Base-by-base conservation (phyloP, 2,797 vertebrate species). In the Clarias pachynema region DNA sequence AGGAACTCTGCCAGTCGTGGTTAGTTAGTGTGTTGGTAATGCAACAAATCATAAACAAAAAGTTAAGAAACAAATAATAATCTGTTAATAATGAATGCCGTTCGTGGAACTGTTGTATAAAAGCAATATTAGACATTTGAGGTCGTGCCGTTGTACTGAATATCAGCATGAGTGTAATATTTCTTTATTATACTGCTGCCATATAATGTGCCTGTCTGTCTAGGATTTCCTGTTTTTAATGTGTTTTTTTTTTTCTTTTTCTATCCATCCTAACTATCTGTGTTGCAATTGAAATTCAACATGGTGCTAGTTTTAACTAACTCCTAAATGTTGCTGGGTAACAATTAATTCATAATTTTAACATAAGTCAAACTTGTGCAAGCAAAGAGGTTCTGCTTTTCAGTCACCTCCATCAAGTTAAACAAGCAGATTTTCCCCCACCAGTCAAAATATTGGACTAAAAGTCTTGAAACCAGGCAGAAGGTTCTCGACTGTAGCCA, bases 401-500 rank as follows among this genome's bases (percentile, higher is more conserved):
- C 18, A 29, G 0, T 15, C 37, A 26, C 40, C 37, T 73, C 12
- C 16, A 31, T 75, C n/a, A 26, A 56, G 49, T 56, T 16, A 56
- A 20, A 29, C 16, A 22, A 31, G 15, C 72, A 26, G 70, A 70
- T 26, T 24, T 70, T 62, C 62, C 16, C 15, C 57, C 37, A 12
- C 22, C 57, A 62, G n/a, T 37, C 75, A 79, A 62, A 60, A 14
- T 57, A 15, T 8, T 8, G 31, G 22, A 62, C 22, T 63, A 7
- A 40, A 62, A 77, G 74, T 26, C 26, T 22, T 34, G 20, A 37
- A 37, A 60, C 37, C 2, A 40, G 74, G 53, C 74, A 57, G 74
- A 34, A 77, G 60, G 59, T 26, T 63, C 60, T 79, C 78, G 18
- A 65, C 60, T 79, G 37, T 79, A 79, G 15, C 31, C 31, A 5